Percentiles rank a stretch among this genome's conserved stretches.
These are phyloP conservation scores for Nycticorax nycticorax DNA, from an alignment of 2,113 vertebrate species.

Conservation along the genomic window DNA sequence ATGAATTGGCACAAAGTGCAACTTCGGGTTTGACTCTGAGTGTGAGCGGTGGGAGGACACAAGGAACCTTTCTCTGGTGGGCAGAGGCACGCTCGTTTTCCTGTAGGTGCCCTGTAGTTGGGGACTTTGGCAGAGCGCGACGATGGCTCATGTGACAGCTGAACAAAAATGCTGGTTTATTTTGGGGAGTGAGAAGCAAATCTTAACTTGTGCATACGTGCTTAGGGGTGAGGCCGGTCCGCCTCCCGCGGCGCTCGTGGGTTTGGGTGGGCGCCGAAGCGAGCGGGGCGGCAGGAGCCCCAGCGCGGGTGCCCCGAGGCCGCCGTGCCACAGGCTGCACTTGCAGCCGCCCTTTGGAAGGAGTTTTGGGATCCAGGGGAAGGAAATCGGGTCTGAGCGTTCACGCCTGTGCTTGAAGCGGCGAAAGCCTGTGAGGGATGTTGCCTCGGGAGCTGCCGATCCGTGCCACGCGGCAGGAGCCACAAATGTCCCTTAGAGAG, in stretches of 20 bases:
- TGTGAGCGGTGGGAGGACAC: not conserved
- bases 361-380: not conserved
- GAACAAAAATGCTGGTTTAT: not conserved
- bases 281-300: not conserved
- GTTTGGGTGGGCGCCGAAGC: not conserved
- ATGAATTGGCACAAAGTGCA: not conserved
- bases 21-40: not conserved
- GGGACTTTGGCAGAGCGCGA: not conserved
- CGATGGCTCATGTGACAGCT: not conserved
- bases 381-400: not conserved
- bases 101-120: not conserved
- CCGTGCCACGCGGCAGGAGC: not conserved
- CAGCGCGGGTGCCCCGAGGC: no score
- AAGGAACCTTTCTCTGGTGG: not conserved
- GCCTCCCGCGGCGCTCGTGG: not conserved
- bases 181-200: not conserved
- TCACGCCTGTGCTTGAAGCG: not conserved
- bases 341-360: not conserved
- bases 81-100: not conserved
- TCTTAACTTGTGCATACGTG: not conserved
- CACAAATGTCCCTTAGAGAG: not conserved
- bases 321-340: no score
- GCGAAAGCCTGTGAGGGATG: not conserved
- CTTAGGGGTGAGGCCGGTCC: not conserved
- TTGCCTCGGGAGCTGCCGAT: not conserved